Evolutionary conservation across 2,113 vertebrate genomes (phyloP), one percentile per base, ranked within the genome.

Genomic region (Pelusios castaneus): DNA sequence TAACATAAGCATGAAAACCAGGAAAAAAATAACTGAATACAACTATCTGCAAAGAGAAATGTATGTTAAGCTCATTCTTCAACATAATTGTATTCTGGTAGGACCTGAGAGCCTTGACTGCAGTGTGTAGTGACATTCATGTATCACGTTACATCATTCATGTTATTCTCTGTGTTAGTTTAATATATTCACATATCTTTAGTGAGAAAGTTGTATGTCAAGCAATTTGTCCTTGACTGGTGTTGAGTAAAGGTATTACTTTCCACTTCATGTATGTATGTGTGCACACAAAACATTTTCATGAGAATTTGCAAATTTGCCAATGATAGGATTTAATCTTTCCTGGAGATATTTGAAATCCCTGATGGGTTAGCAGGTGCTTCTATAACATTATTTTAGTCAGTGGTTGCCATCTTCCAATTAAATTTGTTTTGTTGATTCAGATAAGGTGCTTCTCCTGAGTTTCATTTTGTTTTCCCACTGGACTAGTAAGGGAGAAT

Each of bases 1-100:
- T 58, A 58, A 58, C 25, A 24, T 58, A 58, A 58, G 52, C 55
- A 49, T 73, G 43, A 92, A 93, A 91, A 79, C 16, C 55, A 14
- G 8, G 78, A 51, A 92, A 84, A 79, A 93, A 29, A 12, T 58
- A 58, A 17, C 52, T 13, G 58, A 82, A 82, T 41, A 5, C 73
- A 88, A 78, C 85, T 89, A 67, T n/a, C 24, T 94, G 29, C 58
- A 47, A 91, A 86, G 90, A 82, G 54, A 93, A 92, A 41, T 89
- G 81, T 1, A 1, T 80, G 24, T 58, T 4, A 93, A 83, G 70
- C 0, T 2, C 88, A 21, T 56, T 51, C 89, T 91, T 92, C 80
- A 84, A 51, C 43, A 47, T 63, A 34, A 52, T 80, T 80, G 27
- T 1, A 0, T 81, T 92, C 88, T 70, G 38, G 14, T 85, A 58